Percentiles rank a stretch among this genome's conserved stretches.
Conservation (phyloP, 1,140 invertebrate species). For the Micrasema longulum region DNA sequence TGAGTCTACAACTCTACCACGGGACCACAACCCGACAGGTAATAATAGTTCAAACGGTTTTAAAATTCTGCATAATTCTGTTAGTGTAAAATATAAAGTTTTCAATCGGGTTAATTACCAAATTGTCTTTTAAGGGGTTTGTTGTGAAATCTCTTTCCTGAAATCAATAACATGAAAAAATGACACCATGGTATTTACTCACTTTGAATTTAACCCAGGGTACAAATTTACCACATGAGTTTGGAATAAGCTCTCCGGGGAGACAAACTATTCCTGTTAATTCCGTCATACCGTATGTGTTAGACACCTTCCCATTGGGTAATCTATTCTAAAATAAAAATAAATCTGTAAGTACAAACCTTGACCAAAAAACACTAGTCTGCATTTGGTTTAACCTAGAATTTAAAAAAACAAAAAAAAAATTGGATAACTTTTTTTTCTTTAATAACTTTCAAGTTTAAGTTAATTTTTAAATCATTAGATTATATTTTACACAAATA, state of each 20-base stretch:
- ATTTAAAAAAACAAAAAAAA: not conserved
- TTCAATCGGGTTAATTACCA: no score
- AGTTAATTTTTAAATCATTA: not conserved
- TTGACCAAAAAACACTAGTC: not conserved
- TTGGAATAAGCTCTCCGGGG: not conserved
- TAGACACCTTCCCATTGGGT: slow-evolving; percentile 29
- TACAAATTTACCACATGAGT: slow-evolving; percentile 31
- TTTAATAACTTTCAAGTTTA: not conserved
- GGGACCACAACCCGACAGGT: not conserved
- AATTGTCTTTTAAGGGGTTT: not conserved
- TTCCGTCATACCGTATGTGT: slow-evolving; percentile 42
- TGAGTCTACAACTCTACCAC: no score
- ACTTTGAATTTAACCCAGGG: slow-evolving; percentile 49
- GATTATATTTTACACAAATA: not conserved
- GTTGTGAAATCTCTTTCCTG: not conserved
- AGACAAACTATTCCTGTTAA: not conserved
- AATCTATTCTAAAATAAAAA: slow-evolving; percentile 40
- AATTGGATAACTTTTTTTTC: not conserved
- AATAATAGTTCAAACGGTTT: no score
- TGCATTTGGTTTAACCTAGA: no score
- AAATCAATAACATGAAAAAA: not conserved
- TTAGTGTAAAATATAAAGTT: no score
- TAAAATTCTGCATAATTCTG: no score
- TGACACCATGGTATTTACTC: not conserved
- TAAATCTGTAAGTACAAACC: not conserved